A percentile compares a stretch with the other conserved stretches of the same genome.
These are phyloP conservation scores for Scylla paramamosain DNA, from an alignment of 1,140 invertebrate species.

Conservation along the genomic window DNA sequence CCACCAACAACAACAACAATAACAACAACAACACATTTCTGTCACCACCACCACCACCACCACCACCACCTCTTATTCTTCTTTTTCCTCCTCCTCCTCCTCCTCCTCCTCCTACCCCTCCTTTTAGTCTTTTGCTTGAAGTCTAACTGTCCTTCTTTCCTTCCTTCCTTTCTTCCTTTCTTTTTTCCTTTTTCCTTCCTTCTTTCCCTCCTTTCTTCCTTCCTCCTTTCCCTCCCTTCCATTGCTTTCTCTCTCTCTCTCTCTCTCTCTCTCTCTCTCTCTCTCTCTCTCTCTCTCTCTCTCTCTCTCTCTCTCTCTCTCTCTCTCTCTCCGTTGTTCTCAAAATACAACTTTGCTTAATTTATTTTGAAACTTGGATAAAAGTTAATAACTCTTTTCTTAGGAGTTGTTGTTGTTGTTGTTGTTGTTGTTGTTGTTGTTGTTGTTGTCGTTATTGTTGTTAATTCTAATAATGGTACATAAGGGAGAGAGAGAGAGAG, in stretches of 20 bases:
- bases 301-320: not conserved
- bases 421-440: no score
- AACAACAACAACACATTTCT: not conserved
- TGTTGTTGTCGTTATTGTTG: no score
- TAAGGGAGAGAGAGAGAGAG: no score
- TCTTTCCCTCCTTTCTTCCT: not conserved
- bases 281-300: constrained; percentile 14
- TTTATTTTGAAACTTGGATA: no score
- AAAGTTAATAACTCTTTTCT: no score
- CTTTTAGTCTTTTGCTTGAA: not conserved
- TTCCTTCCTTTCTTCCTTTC: no score
- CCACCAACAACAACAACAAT: not conserved
- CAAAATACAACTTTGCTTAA: not conserved
- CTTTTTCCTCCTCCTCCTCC: not conserved
- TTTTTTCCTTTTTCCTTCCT: no score
- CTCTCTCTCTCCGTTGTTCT: not conserved
- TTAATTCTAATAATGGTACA: no score
- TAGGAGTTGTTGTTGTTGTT: no score
- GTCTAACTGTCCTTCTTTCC: not conserved
- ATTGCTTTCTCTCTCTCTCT: not conserved
- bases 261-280: constrained; percentile 29
- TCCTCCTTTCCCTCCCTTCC: not conserved
- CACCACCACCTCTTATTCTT: not conserved
- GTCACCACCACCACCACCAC: not conserved
- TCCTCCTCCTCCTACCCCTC: not conserved